Evolutionary conservation across 2,888 invertebrate genomes (phyloP).

Genomic region (Cerastoderma edule): DNA sequence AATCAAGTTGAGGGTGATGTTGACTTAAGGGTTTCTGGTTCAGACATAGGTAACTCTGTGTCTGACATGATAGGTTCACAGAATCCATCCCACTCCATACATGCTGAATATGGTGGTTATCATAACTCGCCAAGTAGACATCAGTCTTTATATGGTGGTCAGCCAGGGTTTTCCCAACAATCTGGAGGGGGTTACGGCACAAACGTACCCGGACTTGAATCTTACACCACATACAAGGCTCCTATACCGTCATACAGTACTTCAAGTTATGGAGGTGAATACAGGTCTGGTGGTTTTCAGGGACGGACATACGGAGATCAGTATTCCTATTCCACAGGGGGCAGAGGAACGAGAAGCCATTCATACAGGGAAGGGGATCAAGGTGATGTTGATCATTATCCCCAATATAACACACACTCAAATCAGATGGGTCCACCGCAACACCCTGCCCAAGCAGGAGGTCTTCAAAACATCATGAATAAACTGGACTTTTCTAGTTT

Average conservation of each 20-base stretch:
- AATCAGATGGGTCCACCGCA: not conserved
- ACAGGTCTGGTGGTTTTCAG: constrained; percentile 28
- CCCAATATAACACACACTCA: not conserved
- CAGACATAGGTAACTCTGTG: not conserved
- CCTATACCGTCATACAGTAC: constrained; percentile 27
- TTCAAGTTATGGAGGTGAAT: constrained; percentile 28
- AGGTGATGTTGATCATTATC: not conserved
- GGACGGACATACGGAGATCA: constrained; percentile 7
- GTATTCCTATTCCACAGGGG: constrained; percentile 22
- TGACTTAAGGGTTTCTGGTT: constrained; percentile 1
- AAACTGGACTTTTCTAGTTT: constrained; percentile 55
- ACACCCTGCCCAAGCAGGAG: not conserved
- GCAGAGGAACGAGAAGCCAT: not conserved
- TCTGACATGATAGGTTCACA: not conserved
- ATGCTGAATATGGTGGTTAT: not conserved
- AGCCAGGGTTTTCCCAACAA: not conserved
- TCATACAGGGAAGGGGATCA: not conserved
- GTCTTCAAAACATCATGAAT: constrained; percentile 48
- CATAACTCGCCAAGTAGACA: constrained; percentile 7
- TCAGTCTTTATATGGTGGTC: constrained; percentile 6
- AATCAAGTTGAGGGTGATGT: constrained; percentile 4
- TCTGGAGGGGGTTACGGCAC: constrained; percentile 22
- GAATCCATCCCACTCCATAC: not conserved
- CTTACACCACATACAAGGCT: constrained; percentile 25
- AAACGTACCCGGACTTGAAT: constrained; percentile 9